Evolutionary conservation across 2,797 vertebrate species (phyloP).

Genomic region (Phrynocephalus vlangalii): DNA sequence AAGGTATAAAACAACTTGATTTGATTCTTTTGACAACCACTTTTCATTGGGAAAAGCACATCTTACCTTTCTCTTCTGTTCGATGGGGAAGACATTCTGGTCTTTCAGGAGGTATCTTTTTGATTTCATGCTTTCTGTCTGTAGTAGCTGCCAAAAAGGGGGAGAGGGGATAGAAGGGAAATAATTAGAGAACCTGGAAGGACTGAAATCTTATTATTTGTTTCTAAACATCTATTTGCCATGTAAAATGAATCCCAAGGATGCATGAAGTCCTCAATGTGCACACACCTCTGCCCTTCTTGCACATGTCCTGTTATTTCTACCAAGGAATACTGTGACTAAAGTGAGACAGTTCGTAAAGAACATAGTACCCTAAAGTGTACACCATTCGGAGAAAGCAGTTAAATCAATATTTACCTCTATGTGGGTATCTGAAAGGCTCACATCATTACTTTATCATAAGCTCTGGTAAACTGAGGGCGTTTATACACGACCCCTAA

Average conservation of each 20-base stretch:
- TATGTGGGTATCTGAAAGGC: background rate
- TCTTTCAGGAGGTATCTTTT: conserved; percentile 94
- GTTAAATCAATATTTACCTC: too few species aligned
- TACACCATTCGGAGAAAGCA: background rate
- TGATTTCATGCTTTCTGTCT: conserved; percentile 91
- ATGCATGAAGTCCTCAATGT: background rate
- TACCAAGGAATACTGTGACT: background rate
- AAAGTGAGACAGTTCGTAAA: background rate
- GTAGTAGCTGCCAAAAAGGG: conserved; percentile 70
- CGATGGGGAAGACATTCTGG: conserved; percentile 93
- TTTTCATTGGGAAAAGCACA: conserved; percentile 59
- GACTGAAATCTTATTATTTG: too few species aligned
- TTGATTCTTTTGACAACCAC: background rate
- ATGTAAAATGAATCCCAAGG: background rate
- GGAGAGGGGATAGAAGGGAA: background rate
- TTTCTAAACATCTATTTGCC: background rate
- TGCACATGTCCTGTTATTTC: background rate
- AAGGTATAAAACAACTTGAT: background rate
- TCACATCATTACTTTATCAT: background rate
- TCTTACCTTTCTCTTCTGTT: conserved; percentile 93
- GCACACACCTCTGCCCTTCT: too few species aligned
- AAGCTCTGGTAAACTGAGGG: background rate
- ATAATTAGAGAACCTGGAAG: background rate
- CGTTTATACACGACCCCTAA: too few species aligned
- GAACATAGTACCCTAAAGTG: background rate